Conservation (phyloP, 2,888 invertebrate genomes). For the Malachius bipustulatus region DNA sequence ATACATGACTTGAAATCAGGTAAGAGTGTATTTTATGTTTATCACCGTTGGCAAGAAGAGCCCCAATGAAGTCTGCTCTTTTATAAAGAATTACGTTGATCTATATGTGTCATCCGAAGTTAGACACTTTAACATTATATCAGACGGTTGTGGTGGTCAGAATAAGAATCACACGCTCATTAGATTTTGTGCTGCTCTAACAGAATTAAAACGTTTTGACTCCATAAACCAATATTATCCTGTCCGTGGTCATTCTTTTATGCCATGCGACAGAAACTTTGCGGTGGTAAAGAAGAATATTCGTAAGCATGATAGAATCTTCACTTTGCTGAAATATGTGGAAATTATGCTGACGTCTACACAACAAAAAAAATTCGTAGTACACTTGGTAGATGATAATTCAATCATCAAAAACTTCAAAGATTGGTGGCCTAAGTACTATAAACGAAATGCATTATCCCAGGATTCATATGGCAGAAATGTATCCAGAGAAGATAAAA, state of each 20-base stretch:
- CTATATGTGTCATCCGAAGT: neutral
- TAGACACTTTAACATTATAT: neutral
- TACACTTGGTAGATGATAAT: too few relatives aligned
- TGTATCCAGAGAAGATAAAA: neutral
- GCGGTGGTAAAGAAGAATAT: conserved; percentile 1
- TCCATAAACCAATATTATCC: neutral
- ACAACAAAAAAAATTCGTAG: neutral
- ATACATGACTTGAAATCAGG: conserved; percentile 11
- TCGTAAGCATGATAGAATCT: neutral
- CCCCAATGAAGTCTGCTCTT: conserved; percentile 1
- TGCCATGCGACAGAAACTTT: conserved; percentile 2
- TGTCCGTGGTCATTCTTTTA: neutral
- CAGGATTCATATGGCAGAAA: neutral
- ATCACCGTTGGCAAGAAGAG: conserved; percentile 1
- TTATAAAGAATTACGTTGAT: neutral
- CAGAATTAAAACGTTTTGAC: neutral
- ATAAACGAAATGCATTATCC: neutral
- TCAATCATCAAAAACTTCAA: neutral
- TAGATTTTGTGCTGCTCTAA: neutral
- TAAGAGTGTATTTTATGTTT: neutral
- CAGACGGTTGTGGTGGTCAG: conserved; percentile 1
- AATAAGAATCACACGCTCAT: neutral
- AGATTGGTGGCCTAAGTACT: neutral
- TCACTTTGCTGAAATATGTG: too few relatives aligned
- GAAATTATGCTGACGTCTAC: too few relatives aligned